A percentile compares a stretch with the other conserved stretches of the same genome.
Evolutionary conservation across 2,113 vertebrate genomes (phyloP).

Genomic region (Actinemys pallida): DNA sequence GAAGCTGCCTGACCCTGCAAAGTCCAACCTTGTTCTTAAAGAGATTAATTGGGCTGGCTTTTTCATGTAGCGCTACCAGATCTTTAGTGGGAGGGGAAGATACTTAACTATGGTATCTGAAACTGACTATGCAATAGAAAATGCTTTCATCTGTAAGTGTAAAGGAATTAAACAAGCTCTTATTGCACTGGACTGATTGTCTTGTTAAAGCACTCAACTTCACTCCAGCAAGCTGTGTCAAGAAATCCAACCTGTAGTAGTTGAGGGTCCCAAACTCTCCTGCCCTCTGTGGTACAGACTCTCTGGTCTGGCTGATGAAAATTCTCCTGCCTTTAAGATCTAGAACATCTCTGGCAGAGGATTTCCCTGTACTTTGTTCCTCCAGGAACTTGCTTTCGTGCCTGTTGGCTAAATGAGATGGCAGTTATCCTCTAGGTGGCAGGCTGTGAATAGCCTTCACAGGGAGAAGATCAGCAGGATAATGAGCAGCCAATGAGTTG

Average conservation of each 20-base stretch:
- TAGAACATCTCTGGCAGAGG: not conserved
- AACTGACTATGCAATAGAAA: not conserved
- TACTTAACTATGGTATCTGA: accelerated
- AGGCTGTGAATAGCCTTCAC: not conserved
- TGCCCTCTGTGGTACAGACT: not conserved
- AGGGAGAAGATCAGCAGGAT: not conserved
- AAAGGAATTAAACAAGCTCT: not conserved
- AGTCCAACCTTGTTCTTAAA: accelerated
- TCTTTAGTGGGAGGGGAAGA: not conserved
- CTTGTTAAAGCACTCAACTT: not conserved
- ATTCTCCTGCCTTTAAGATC: not conserved
- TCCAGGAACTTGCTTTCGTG: accelerated
- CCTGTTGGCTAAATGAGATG: not conserved
- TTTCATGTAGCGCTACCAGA: not conserved
- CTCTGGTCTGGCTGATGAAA: not conserved
- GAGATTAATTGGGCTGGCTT: accelerated
- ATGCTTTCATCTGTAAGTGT: not conserved
- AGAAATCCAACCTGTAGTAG: not conserved
- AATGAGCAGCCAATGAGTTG: not conserved
- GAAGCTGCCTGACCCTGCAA: not conserved
- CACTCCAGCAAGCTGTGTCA: not conserved
- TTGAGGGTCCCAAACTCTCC: not conserved
- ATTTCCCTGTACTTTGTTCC: not conserved
- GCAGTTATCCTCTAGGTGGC: not conserved
- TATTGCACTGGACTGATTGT: not conserved